Conservation (phyloP, 2,113 vertebrate genomes). For the Stigmatopora argus region DNA sequence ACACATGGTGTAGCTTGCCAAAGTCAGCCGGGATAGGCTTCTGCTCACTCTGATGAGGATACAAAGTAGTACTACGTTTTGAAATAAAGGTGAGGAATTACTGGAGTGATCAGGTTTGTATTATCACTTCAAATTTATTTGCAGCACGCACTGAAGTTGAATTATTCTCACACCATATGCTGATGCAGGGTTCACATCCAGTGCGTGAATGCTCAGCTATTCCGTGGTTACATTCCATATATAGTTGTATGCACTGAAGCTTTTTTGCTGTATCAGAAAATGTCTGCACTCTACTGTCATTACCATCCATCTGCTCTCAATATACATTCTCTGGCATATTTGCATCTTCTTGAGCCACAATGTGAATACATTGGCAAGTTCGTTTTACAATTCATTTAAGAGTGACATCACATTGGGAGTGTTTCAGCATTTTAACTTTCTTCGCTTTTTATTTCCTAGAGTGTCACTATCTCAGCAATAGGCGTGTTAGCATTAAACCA, state of each 20-base stretch:
- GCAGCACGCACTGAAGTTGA: background rate
- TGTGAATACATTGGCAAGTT: background rate
- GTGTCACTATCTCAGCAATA: background rate
- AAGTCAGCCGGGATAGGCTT: too few species aligned
- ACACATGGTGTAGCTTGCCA: too few species aligned
- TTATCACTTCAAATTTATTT: background rate
- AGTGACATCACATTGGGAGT: background rate
- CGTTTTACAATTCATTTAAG: background rate
- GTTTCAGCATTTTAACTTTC: background rate
- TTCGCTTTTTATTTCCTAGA: background rate
- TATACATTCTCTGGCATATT: background rate
- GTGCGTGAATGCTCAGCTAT: background rate
- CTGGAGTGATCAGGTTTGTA: background rate
- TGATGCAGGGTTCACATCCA: background rate
- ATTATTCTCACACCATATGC: background rate
- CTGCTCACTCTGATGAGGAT: too few species aligned
- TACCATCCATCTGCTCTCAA: constrained; percentile 1
- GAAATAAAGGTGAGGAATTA: background rate
- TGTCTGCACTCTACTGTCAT: background rate
- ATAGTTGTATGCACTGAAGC: too few species aligned
- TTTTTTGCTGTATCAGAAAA: constrained; percentile 3
- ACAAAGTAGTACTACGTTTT: too few species aligned
- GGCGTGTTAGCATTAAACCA: background rate
- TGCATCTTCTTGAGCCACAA: background rate
- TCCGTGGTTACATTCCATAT: background rate